A percentile compares a stretch with the other conserved stretches of the same genome.
phyloP scores from a whole-genome alignment of 2,888 invertebrate genomes.

The Unio pictorum region DNA sequence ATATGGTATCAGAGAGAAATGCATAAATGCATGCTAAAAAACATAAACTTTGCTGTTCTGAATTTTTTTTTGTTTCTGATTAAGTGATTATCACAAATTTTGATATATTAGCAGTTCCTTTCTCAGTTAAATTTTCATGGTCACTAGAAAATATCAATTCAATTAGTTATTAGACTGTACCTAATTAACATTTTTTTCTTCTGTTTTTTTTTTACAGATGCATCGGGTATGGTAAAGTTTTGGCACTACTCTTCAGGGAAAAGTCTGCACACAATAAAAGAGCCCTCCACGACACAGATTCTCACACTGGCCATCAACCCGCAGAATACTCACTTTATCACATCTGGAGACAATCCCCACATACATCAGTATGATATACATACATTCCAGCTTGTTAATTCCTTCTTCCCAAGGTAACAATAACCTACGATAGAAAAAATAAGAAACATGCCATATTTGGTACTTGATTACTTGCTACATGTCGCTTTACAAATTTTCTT shows the following conservation, averaged over 20 bases:
- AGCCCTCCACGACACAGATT: constrained; percentile 60
- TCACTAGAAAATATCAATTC: background rate
- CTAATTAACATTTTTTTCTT: background rate
- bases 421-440: too few species aligned
- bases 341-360: constrained; percentile 63
- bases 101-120: too few species aligned
- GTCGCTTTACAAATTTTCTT: too few species aligned
- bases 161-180: background rate
- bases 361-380: constrained; percentile 68
- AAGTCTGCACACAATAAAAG: constrained; percentile 63
- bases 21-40: too few species aligned
- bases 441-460: too few species aligned
- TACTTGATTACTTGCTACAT: too few species aligned
- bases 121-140: too few species aligned
- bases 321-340: constrained; percentile 57
- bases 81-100: too few species aligned
- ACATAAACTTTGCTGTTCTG: too few species aligned
- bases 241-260: constrained; percentile 69
- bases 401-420: constrained; percentile 65
- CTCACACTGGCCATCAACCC: constrained; percentile 59
- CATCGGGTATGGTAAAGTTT: constrained; percentile 67
- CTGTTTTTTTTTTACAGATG: constrained; percentile 55
- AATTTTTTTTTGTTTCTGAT: too few species aligned
- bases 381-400: constrained; percentile 58
- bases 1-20: too few species aligned